Evolutionary conservation across 92 coral and sea anemone species (phyloP).

Genomic region (Actinostola sp.): DNA sequence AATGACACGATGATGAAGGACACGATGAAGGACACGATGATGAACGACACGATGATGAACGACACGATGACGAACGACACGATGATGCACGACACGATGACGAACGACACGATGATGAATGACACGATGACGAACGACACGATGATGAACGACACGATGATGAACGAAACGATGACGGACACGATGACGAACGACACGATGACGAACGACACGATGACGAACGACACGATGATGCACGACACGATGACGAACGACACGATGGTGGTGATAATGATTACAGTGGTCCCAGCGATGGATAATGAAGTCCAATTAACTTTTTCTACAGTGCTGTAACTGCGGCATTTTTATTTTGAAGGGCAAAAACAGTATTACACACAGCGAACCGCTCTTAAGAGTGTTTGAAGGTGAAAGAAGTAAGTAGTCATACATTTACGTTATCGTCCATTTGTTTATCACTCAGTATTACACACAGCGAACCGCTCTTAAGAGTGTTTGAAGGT

Average conservation of each 20-base stretch:
- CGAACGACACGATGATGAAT: not conserved
- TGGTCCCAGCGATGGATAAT: too few species aligned
- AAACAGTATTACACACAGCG: conserved; percentile 22
- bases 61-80: not conserved
- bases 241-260: not conserved
- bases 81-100: not conserved
- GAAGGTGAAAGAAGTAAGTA: conserved; percentile 40
- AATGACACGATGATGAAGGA: not conserved
- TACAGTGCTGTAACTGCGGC: too few species aligned
- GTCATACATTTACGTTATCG: not conserved
- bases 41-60: not conserved
- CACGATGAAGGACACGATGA: not conserved
- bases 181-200: not conserved
- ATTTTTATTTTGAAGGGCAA: not conserved
- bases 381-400: conserved; percentile 13
- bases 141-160: not conserved
- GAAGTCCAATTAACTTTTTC: too few species aligned
- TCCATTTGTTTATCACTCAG: not conserved
- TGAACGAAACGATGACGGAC: not conserved
- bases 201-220: not conserved
- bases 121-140: not conserved
- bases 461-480: conserved; percentile 21
- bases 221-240: not conserved
- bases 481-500: conserved; percentile 27
- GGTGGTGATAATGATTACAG: not conserved